phyloP scores from a whole-genome alignment of 2,113 vertebrate species.

The Cairina moschata region DNA sequence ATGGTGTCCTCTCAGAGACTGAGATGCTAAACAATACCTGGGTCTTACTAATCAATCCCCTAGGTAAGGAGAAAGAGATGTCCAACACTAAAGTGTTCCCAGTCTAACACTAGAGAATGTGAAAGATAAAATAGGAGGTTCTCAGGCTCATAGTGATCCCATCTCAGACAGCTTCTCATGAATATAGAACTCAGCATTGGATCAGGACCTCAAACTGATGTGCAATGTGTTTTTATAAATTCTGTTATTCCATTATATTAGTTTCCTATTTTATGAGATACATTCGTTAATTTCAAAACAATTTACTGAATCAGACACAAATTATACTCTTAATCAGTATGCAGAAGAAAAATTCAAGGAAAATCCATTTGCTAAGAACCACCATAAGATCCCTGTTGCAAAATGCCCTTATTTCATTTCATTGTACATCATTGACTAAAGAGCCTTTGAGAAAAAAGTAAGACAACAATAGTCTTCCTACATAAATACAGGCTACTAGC shows the following conservation, averaged over 20 bases:
- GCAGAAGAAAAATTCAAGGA: background rate
- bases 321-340: background rate
- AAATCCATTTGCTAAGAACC: background rate
- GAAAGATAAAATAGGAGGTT: background rate
- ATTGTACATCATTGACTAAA: conserved; percentile 12
- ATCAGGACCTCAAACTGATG: background rate
- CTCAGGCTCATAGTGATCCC: accelerated
- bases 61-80: background rate
- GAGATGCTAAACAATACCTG: background rate
- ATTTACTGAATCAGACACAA: background rate
- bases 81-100: background rate
- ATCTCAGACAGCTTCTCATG: background rate
- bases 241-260: background rate
- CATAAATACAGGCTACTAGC: conserved; percentile 24
- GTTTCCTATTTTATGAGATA: background rate
- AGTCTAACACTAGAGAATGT: background rate
- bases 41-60: background rate
- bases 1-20: background rate
- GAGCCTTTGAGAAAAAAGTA: conserved; percentile 49
- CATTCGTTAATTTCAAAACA: background rate
- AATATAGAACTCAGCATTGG: background rate
- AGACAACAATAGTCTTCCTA: background rate
- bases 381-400: background rate
- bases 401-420: conserved; percentile 13
- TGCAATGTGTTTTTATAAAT: background rate